Base-by-base conservation (phyloP, 2,113 vertebrate species). In the Callionymus lyra region DNA sequence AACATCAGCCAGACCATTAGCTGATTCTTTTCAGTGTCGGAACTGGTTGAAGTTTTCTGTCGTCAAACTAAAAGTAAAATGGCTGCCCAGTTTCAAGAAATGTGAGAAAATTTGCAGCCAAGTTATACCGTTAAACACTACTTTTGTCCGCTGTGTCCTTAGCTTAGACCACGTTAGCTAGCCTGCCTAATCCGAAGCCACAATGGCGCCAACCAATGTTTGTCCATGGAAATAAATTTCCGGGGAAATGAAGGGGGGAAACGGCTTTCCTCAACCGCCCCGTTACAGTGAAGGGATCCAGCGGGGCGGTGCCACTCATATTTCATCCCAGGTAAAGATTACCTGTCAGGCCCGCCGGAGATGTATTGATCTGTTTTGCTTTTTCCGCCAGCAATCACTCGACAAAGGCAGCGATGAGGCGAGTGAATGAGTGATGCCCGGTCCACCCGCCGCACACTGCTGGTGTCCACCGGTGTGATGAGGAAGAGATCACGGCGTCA, bases 311-410 rank as follows among this genome's bases (percentile, higher is more conserved):
- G 68, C 68, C 63, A 57, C 81, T 87, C 83, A 85, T 87, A 86
- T 85, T 85, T 86, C 83, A 87, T 82, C 77, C 74, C 63, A 68
- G 80, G 83, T 87, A 87, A 87, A 85, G 85, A 87, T 87, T 87
- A 87, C 81, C 84, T 87, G 84, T 87, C 85, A 85, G 79, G 51
- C 76, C 79, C 81, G 80, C 68, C 77, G 84, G 85, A 87, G 82
- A 85, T 85, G 82, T 84, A 87, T 87, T 87, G 85, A 86, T 87
- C 84, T 86, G 84, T 87, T 85, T 87, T 83, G 80, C 82, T 83
- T 86, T 86, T 86, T 86, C 80, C 59, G 59, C 77, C 80, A 83
- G 84, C 82, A 85, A 84, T 87, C 84, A 85, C 84, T 84, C 86
- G 85, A 85, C 85, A 87, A 84, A 85, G 82, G 82, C 83, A 83